Evolutionary conservation across 2,797 vertebrate genomes (phyloP).

Genomic region (Sandelia bainsii): DNA sequence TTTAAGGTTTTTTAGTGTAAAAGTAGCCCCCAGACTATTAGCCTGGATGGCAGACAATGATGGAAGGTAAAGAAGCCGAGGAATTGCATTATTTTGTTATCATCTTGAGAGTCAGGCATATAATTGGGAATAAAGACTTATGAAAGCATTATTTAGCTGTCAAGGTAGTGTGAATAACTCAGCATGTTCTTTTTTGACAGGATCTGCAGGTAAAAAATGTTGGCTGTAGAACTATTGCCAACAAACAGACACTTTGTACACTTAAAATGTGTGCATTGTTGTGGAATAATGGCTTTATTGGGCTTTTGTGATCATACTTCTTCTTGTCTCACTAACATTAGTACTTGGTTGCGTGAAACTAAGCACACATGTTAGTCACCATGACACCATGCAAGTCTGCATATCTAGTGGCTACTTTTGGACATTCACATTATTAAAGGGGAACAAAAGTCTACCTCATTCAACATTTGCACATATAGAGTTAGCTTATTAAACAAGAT

Average conservation of each 20-base stretch:
- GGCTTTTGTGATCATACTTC: not conserved
- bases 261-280: not conserved
- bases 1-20: slow-evolving; percentile 18
- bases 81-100: slow-evolving; percentile 15
- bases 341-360: not conserved
- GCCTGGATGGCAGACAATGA: slow-evolving; percentile 15
- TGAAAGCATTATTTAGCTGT: slow-evolving; percentile 24
- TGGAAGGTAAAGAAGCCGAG: slow-evolving; percentile 9
- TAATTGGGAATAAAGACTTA: slow-evolving; percentile 12
- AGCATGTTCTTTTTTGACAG: slow-evolving; percentile 6
- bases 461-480: too few relatives aligned
- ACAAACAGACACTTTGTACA: not conserved
- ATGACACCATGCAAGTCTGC: not conserved
- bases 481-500: too few relatives aligned
- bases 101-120: slow-evolving; percentile 15
- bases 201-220: not conserved
- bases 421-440: not conserved
- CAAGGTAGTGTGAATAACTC: slow-evolving; percentile 4
- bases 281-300: not conserved
- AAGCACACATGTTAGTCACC: too few relatives aligned
- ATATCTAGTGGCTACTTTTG: not conserved
- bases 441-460: not conserved
- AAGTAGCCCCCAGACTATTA: slow-evolving; percentile 23
- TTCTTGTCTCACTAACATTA: not conserved
- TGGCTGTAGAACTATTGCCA: not conserved